A percentile compares a stretch with the other conserved stretches of the same genome.
Conservation (phyloP, 2,888 invertebrate species). For the Prosopocoilus inquinatus region DNA sequence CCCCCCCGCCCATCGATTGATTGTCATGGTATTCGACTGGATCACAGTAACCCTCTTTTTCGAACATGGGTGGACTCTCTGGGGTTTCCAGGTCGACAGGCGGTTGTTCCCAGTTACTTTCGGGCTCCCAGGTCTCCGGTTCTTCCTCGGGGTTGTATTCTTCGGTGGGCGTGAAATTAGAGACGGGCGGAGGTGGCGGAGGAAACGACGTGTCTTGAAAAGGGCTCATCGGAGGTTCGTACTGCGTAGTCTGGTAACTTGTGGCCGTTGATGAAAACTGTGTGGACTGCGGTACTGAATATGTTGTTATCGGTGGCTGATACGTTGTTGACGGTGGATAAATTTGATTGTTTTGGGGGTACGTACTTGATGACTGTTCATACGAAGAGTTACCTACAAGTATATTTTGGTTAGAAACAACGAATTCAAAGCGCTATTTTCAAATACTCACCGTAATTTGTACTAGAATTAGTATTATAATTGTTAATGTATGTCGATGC, state of each 20-base stretch:
- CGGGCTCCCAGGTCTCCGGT: conserved; percentile 51
- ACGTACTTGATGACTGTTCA: conserved; percentile 9
- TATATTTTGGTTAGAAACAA: neutral
- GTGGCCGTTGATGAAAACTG: conserved; percentile 12
- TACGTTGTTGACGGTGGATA: conserved; percentile 3
- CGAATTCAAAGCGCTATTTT: no score
- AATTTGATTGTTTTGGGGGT: conserved; percentile 5
- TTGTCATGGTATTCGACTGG: conserved; percentile 64
- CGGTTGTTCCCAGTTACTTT: conserved; percentile 44
- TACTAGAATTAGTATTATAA: conserved; percentile 13
- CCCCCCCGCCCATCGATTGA: conserved; percentile 32
- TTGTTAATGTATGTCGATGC: conserved; percentile 16
- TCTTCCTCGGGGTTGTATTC: conserved; percentile 52
- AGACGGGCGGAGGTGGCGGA: conserved; percentile 12
- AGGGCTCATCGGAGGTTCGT: conserved; percentile 3
- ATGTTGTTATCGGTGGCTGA: neutral
- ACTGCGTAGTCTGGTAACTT: conserved; percentile 7
- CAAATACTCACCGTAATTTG: conserved; percentile 23
- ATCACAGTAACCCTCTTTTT: conserved; percentile 59
- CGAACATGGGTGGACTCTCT: conserved; percentile 65
- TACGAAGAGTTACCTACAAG: conserved; percentile 15
- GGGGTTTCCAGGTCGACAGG: conserved; percentile 56
- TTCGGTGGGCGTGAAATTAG: conserved; percentile 37
- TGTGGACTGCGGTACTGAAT: neutral
- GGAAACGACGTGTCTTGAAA: conserved; percentile 9